Conservation (phyloP, 2,888 invertebrate species). For the Atherix ibis region DNA sequence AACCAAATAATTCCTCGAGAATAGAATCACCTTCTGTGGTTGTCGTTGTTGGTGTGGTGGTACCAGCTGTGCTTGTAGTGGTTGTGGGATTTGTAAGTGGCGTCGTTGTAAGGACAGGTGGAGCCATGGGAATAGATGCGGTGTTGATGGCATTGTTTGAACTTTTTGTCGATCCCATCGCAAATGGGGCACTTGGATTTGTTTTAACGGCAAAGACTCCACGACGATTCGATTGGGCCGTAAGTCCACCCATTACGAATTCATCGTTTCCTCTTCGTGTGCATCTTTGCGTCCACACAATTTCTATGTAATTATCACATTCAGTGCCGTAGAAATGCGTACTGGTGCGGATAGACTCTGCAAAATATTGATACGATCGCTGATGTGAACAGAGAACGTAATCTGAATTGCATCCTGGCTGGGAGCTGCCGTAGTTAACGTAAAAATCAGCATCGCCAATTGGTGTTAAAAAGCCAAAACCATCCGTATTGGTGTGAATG, state of each 20-base stretch:
- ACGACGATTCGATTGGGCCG: neutral
- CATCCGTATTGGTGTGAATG: neutral
- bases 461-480: neutral
- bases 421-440: neutral
- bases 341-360: conserved; percentile 26
- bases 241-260: conserved; percentile 2
- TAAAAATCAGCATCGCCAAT: neutral
- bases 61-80: too few species aligned
- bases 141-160: too few species aligned
- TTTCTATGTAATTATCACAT: conserved; percentile 13
- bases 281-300: neutral
- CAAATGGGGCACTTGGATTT: too few species aligned
- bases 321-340: conserved; percentile 21
- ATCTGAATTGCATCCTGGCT: conserved; percentile 25
- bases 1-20: too few species aligned
- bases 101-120: too few species aligned
- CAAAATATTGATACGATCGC: conserved; percentile 30
- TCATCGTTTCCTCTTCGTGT: neutral
- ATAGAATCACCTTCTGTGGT: too few species aligned
- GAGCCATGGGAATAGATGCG: too few species aligned
- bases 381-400: conserved; percentile 30
- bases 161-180: too few species aligned
- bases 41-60: too few species aligned
- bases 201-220: too few species aligned
- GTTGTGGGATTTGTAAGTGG: too few species aligned